Conservation (phyloP, 1,140 invertebrate genomes). For the Microvelia longipes region DNA sequence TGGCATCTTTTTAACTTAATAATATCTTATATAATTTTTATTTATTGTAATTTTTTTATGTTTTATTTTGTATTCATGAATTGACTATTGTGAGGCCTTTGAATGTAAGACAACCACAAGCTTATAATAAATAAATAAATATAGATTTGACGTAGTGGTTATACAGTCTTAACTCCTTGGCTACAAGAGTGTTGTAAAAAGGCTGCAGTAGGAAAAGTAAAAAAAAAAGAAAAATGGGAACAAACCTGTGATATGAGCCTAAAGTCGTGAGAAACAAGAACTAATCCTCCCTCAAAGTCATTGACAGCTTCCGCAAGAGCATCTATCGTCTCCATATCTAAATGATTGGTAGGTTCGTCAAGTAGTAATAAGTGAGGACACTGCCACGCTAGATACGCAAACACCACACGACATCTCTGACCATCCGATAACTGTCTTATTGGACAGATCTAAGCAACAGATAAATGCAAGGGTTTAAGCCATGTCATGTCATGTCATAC, state of each 20-base stretch:
- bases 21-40: too few species aligned
- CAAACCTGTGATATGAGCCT: slow-evolving; percentile 95
- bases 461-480: slow-evolving; percentile 1
- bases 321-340: slow-evolving; percentile 99
- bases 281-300: slow-evolving; percentile 94
- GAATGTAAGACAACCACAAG: too few species aligned
- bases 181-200: neutral
- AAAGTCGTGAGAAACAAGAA: slow-evolving; percentile 95
- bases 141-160: neutral
- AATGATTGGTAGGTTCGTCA: slow-evolving; percentile 97
- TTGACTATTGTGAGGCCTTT: too few species aligned
- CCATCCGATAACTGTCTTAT: slow-evolving; percentile 96
- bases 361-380: slow-evolving; percentile 82
- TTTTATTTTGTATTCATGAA: too few species aligned
- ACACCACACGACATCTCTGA: slow-evolving; percentile 94
- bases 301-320: slow-evolving; percentile 94
- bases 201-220: neutral
- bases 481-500: neutral
- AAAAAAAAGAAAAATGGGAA: too few species aligned
- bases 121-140: too few species aligned
- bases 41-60: too few species aligned
- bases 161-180: neutral
- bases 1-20: too few species aligned
- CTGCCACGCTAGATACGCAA: slow-evolving; percentile 93
- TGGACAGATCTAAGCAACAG: slow-evolving; percentile 61